Evolutionary conservation across 1,140 invertebrate genomes (phyloP).

Genomic region (Parasteatoda tepidariorum): DNA sequence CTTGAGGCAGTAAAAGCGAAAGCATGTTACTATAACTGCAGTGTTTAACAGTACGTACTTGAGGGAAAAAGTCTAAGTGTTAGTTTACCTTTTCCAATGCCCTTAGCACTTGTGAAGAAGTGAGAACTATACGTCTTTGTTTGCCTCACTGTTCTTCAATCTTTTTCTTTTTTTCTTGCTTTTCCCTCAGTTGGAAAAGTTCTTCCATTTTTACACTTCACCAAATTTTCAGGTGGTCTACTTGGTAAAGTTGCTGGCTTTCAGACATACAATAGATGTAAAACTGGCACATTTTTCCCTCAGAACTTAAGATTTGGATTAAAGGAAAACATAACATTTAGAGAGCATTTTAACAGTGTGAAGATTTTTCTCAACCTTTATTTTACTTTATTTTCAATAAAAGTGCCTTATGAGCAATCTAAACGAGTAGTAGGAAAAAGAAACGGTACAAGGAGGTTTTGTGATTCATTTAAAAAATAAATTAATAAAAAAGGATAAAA

Average conservation of each 20-base stretch:
- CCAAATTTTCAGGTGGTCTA: constrained; percentile 43
- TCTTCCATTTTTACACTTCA: constrained; percentile 58
- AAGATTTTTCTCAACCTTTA: no score
- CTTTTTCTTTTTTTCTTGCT: constrained; percentile 11
- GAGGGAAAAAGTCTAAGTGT: constrained; percentile 47
- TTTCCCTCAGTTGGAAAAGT: constrained; percentile 5
- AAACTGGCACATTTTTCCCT: constrained; percentile 1
- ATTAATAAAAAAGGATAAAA: no score
- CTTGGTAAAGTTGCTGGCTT: constrained; percentile 1
- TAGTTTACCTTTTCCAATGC: constrained; percentile 58
- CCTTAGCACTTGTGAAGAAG: constrained; percentile 52
- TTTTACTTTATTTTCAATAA: no score
- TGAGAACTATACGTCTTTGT: constrained; percentile 57
- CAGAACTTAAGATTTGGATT: no score
- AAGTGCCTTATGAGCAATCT: no score
- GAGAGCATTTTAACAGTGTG: no score
- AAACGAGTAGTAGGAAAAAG: no score
- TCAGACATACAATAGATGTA: constrained; percentile 47
- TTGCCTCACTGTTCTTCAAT: constrained; percentile 33
- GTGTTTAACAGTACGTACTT: constrained; percentile 49
- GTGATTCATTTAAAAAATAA: no score
- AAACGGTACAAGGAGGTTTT: no score
- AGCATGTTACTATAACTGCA: constrained; percentile 57
- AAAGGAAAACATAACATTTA: no score
- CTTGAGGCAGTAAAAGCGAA: constrained; percentile 55